Evolutionary conservation across 2,888 invertebrate species (phyloP), one percentile per base, ranked within the genome.

Genomic region (Chloroclystis v-ata): DNA sequence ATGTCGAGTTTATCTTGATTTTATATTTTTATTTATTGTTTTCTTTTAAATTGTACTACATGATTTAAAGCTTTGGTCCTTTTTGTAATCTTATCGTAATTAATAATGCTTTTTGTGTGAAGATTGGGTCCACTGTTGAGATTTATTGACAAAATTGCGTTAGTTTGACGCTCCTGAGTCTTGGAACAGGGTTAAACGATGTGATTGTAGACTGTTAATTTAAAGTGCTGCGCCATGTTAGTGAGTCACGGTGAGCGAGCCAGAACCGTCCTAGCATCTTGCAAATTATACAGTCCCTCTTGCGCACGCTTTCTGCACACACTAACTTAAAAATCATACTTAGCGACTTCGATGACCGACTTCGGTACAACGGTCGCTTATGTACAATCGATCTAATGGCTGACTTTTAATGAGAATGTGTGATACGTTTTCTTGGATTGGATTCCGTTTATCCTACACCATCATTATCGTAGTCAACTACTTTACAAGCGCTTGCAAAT

Each of bases 281-380:
- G 75, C 75, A 78, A 82, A 81, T 84, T 83, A 80, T 78, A 75
- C 8, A 78, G 68, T 66, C 70, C 70, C 80, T 72, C 76, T 77
- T 61, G 72, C 75, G 68, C 76, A 86, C 85, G 85, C 86, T 86
- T 86, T 86, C 86, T 85, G 85, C 75, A 78, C 86, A 82, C 80
- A 62, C 67, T 82, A 83, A 72, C 59, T 68, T 79, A 77, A 82
- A 74, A 79, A 78, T 76, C 63, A 74, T 81, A 82, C 75, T 82
- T 78, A 74, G 67, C 65, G 58, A 68, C 65, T 59, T 65, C 67
- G 63, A 70, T 69, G 63, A 65, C 62, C 63, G 61, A 63, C 61
- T 59, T 54, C 49, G 26, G 56, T 50, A 69, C 68, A 68, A 68
- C 66, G 65, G 59, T 57, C 52, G 54, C 40, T 46, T 52, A 52